Conservation (phyloP, 1,140 invertebrate genomes). For the Gonatopus flavifemur region DNA sequence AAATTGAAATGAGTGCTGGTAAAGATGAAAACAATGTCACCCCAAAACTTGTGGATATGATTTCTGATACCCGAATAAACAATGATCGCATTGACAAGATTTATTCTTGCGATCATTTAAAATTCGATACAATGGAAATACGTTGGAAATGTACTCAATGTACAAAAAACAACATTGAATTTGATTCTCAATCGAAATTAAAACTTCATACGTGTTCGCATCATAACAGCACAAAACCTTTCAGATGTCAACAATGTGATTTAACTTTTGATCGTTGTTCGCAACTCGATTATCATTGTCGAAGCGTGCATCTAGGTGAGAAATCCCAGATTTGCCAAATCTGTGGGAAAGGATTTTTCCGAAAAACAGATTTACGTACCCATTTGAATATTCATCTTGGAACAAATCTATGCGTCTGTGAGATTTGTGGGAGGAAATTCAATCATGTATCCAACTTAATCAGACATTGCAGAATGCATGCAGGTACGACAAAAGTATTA, state of each 20-base stretch:
- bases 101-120: constrained; percentile 42
- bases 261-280: constrained; percentile 46
- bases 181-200: constrained; percentile 27
- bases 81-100: too few relatives aligned
- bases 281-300: constrained; percentile 44
- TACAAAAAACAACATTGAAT: constrained; percentile 23
- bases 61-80: constrained; percentile 30
- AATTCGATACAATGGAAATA: constrained; percentile 37
- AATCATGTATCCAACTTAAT: constrained; percentile 58
- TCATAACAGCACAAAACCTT: constrained; percentile 34
- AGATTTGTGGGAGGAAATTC: constrained; percentile 56
- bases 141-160: constrained; percentile 32
- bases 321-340: constrained; percentile 50
- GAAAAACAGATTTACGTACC: constrained; percentile 52
- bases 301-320: constrained; percentile 47
- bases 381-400: constrained; percentile 57
- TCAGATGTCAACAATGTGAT: constrained; percentile 40
- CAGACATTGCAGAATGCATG: constrained; percentile 54
- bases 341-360: constrained; percentile 48
- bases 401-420: constrained; percentile 53
- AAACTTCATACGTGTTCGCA: constrained; percentile 24
- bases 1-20: too few relatives aligned
- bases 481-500: too few relatives aligned
- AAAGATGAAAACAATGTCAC: too few relatives aligned
- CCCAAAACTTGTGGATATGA: too few relatives aligned